Conservation (phyloP, 1,140 invertebrate genomes). For the Drosophila kikkawai region DNA sequence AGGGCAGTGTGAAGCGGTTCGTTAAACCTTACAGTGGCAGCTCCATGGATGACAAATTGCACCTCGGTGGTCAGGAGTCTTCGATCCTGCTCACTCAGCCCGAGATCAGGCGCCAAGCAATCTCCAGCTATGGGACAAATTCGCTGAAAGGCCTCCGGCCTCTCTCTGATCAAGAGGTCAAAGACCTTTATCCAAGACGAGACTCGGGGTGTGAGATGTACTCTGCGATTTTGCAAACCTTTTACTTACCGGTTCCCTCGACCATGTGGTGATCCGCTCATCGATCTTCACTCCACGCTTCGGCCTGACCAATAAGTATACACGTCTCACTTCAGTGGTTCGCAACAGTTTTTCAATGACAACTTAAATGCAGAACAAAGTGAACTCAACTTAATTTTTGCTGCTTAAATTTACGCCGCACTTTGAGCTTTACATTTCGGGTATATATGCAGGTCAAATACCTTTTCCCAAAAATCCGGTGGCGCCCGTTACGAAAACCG, state of each 20-base stretch:
- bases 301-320: slow-evolving; percentile 91
- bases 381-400: neutral
- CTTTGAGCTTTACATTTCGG: neutral
- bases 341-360: slow-evolving; percentile 93
- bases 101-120: slow-evolving; percentile 87
- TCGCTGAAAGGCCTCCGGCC: slow-evolving; percentile 29
- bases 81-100: slow-evolving; percentile 87
- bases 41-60: slow-evolving; percentile 92
- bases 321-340: slow-evolving; percentile 89
- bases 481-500: slow-evolving; percentile 49
- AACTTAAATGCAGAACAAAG: slow-evolving; percentile 65
- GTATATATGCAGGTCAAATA: slow-evolving; percentile 2
- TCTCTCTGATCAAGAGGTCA: slow-evolving; percentile 21
- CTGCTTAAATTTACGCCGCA: neutral
- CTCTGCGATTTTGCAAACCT: fast-evolving
- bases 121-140: slow-evolving; percentile 86
- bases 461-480: slow-evolving; percentile 57
- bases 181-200: slow-evolving; percentile 33
- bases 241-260: slow-evolving; percentile 85
- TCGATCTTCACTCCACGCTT: slow-evolving; percentile 91
- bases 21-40: slow-evolving; percentile 93
- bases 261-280: slow-evolving; percentile 88
- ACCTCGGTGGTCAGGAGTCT: slow-evolving; percentile 82
- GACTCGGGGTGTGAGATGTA: neutral
- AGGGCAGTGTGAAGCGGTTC: slow-evolving; percentile 89